Base-by-base conservation (phyloP, 2,797 vertebrate species). In the Antennarius maculatus region DNA sequence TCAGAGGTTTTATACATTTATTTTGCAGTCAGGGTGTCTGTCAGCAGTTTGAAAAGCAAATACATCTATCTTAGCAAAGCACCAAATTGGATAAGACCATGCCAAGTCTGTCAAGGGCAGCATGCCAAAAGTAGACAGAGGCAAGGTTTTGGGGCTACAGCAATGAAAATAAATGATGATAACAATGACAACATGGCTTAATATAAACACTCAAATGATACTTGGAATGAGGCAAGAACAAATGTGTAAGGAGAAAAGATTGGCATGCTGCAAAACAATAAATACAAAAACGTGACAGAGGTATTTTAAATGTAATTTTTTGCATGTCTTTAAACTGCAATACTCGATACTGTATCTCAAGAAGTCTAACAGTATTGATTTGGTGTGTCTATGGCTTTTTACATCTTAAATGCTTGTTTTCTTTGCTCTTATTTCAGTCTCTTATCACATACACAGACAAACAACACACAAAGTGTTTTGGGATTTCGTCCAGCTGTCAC, bases 41-140 rank as follows among this genome's bases (percentile, higher is more conserved):
- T 92, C 90, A 89, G 72, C 76, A 80, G 73, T 70, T 67, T 78
- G 76, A 86, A 91, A 89, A 88, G 86, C 84, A 88, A 91, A 92
- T 86, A 84, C 84, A 91, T 92, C 88, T 92, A 90, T 93, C 89
- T 90, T 89, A 90, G 87, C 81, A 78, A 89, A 82, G 83, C 76
- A 88, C 86, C 81, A 88, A 92, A 92, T 91, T 89, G 88, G 85
- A 91, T 67, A 77, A 72, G 88, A 90, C 85, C 77, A 71, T 86
- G 91, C 90, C 91, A 93, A 89, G 88, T 83, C 74, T 86, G 68
- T 81, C 43, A 52, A 28, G 72, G 92, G 90, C 85, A 66, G 71
- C 5, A 5, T 76, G 88, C 91, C 91, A 92, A 56, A 47, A 62
- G 59, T 68, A 63, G 69, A 63, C 74, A 76, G 54, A 74, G 71